A percentile compares a stretch with the other conserved stretches of the same genome.
These are phyloP conservation scores for Pygoscelis antarcticus DNA, from an alignment of 2,113 vertebrate species.

Conservation along the genomic window DNA sequence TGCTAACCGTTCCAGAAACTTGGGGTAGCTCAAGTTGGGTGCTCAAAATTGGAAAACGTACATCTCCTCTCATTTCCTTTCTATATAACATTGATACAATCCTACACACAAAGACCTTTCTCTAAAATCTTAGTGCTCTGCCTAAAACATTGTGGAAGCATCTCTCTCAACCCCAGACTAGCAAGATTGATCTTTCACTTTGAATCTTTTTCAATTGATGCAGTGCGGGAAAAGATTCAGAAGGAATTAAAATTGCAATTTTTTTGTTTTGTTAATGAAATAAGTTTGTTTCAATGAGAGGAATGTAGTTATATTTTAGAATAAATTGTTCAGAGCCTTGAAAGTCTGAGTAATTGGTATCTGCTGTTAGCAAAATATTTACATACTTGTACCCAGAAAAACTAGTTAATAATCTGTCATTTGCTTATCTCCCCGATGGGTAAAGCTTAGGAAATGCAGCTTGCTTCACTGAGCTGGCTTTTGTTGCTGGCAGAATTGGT, in stretches of 20 bases:
- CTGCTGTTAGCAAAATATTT: background rate
- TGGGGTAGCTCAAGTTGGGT: background rate
- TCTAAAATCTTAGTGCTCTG: background rate
- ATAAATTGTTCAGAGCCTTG: background rate
- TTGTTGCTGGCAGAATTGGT: background rate
- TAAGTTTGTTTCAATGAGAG: background rate
- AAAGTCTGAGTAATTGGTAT: background rate
- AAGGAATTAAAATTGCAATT: background rate
- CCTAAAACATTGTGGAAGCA: background rate
- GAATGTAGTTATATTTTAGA: background rate
- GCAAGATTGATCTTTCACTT: background rate
- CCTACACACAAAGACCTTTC: background rate
- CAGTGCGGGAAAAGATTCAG: background rate
- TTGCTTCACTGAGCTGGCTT: background rate
- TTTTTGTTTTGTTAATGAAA: background rate
- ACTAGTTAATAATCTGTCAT: background rate
- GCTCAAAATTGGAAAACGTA: background rate
- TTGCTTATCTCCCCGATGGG: background rate
- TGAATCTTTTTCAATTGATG: background rate
- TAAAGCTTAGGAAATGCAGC: background rate
- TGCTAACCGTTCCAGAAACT: background rate
- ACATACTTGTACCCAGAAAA: background rate
- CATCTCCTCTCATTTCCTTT: background rate
- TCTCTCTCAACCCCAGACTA: background rate
- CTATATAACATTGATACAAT: background rate